A percentile compares a stretch with the other conserved stretches of the same genome.
phyloP scores from a whole-genome alignment of 2,113 vertebrate genomes.

The Ophthalmolycus amberensis region DNA sequence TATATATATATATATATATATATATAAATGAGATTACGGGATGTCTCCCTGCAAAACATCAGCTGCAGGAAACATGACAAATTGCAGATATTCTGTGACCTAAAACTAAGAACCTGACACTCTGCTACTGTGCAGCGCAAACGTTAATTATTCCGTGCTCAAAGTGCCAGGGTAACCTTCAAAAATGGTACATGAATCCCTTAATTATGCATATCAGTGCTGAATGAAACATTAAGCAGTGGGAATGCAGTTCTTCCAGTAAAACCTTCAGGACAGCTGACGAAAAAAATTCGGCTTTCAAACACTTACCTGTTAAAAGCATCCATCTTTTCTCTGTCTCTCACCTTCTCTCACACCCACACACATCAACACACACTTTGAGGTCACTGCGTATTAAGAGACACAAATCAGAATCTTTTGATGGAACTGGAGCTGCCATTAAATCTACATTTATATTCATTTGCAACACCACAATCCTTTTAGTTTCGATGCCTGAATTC shows the following conservation, averaged over 20 bases:
- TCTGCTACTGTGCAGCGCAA: slow-evolving; percentile 6
- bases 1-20: too few relatives aligned
- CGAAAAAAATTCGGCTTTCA: slow-evolving; percentile 21
- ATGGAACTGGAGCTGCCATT: background rate
- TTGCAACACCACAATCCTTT: background rate
- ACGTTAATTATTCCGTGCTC: slow-evolving; percentile 52
- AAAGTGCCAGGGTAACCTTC: slow-evolving; percentile 50
- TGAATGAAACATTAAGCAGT: slow-evolving; percentile 62
- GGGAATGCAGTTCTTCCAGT: slow-evolving; percentile 24
- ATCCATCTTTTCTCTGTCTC: background rate
- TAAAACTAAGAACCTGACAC: slow-evolving; percentile 24
- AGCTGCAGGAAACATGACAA: slow-evolving; percentile 25
- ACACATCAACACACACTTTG: slow-evolving; percentile 4
- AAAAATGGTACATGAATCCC: slow-evolving; percentile 41
- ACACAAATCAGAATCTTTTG: background rate
- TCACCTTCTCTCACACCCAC: slow-evolving; percentile 16
- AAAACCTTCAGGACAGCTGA: slow-evolving; percentile 41
- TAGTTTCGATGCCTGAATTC: background rate
- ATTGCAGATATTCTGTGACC: slow-evolving; percentile 15
- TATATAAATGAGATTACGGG: slow-evolving; percentile 24
- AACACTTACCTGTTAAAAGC: slow-evolving; percentile 44
- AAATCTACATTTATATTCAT: background rate
- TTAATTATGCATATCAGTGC: slow-evolving; percentile 61
- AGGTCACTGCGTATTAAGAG: background rate
- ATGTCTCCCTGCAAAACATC: slow-evolving; percentile 6